Evolutionary conservation across 2,888 invertebrate genomes (phyloP).

Genomic region (Alitta virens): DNA sequence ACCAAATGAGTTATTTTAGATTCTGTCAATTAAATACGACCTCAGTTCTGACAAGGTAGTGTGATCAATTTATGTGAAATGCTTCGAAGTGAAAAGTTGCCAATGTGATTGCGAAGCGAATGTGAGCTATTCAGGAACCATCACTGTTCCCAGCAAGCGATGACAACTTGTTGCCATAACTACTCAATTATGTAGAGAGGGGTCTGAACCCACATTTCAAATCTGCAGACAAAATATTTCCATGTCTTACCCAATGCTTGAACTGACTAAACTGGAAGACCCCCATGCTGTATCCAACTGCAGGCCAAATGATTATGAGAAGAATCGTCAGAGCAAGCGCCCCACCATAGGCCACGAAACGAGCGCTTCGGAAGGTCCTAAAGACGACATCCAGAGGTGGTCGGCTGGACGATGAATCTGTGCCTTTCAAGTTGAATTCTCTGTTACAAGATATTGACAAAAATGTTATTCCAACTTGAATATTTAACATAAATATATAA

Average conservation of each 20-base stretch:
- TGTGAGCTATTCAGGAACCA: no score
- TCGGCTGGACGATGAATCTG: constrained; percentile 42
- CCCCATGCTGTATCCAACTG: constrained; percentile 34
- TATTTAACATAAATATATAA: no score
- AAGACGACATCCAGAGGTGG: constrained; percentile 43
- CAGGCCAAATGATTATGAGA: constrained; percentile 47
- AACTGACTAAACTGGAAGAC: constrained; percentile 38
- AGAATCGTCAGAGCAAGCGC: constrained; percentile 33
- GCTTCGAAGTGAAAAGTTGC: no score
- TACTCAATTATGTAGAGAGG: background rate
- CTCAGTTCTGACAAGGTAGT: no score
- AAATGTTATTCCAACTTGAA: no score
- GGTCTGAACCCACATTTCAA: background rate
- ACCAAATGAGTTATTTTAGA: no score
- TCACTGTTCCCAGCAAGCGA: no score
- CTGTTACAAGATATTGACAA: no score
- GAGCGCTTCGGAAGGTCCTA: constrained; percentile 36
- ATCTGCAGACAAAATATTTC: background rate
- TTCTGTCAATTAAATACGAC: no score
- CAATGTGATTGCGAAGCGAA: no score
- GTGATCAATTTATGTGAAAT: no score
- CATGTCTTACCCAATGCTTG: constrained; percentile 40
- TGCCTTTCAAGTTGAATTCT: constrained; percentile 41
- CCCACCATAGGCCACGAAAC: constrained; percentile 35
- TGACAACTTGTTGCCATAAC: no score